Evolutionary conservation across 2,113 vertebrate genomes (phyloP).

Genomic region (Solenodon paradoxus): DNA sequence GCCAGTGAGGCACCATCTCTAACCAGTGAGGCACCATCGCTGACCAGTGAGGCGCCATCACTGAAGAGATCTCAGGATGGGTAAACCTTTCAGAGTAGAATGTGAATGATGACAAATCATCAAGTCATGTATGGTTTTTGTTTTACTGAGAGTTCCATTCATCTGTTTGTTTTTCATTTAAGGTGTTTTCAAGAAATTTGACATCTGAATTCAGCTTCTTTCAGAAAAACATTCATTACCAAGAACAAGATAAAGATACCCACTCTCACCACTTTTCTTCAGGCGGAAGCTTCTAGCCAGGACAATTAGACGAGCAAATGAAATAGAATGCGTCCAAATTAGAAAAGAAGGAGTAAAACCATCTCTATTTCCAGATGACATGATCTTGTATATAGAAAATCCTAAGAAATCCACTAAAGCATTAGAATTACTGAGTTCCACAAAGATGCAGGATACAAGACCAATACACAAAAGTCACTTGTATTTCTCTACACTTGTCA

Average conservation of each 20-base stretch:
- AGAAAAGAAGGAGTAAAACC: background rate
- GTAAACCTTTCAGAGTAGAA: background rate
- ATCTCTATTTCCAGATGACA: background rate
- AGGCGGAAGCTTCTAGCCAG: background rate
- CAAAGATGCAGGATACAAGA: background rate
- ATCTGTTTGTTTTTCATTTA: background rate
- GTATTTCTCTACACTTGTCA: background rate
- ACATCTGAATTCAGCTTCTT: background rate
- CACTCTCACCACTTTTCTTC: background rate
- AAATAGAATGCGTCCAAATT: background rate
- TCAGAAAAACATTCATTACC: background rate
- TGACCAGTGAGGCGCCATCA: too few relatives aligned
- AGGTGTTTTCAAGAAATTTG: background rate
- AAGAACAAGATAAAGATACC: background rate
- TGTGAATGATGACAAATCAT: background rate
- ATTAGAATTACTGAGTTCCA: background rate
- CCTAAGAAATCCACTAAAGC: background rate
- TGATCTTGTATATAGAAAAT: background rate
- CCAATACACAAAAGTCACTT: conserved; percentile 8
- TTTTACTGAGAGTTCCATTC: background rate
- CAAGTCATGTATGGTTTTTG: background rate
- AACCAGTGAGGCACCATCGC: too few relatives aligned
- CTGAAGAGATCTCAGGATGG: background rate
- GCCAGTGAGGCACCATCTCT: background rate
- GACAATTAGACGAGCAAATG: background rate